Evolutionary conservation across 2,797 vertebrate species (phyloP), one percentile per base, ranked within the genome.

Genomic region (Alectoris magna): DNA sequence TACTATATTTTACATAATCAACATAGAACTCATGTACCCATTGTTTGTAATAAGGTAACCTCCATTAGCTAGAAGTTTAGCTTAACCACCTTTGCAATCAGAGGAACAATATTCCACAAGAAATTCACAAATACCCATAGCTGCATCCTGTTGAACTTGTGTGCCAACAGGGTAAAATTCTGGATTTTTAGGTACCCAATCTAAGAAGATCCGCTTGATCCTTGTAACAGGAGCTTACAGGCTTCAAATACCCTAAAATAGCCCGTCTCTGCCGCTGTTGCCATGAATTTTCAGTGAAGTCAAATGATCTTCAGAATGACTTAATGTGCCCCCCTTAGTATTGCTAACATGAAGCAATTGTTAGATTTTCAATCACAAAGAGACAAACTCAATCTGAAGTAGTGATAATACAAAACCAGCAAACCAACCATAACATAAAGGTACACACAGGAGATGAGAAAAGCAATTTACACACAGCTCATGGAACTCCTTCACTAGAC

Each of bases 331-430:
- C 43, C 68, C 53, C 17, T 48, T 62, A 43, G 38, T 38, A 75
- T 23, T 71, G 39, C 31, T 75, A 59, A 75, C 39, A 6, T 23
- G n/a, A 84, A 81, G 8, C 23, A 41, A 39, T 26, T 69, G 56
- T 64, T 80, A 41, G 14, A 51, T 44, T 55, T 41, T 69, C 12
- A 0, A 46, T 14, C 0, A 0, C 0, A 0, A 3, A 23, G 14
- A 76, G 49, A 73, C 26, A 84, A 84, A 74, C 21, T 84, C 72
- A 85, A 29, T 44, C 43, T 68, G 63, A 90, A 53, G 23, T 21
- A 55, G 39, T 19, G 43, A 39, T 63, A 74, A 67, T n/a, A 67
- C 48, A 74, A 77, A 85, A 79, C 12, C 58, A 88, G 41, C 58
- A 85, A 92, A 70, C n/a, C 12, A 77, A 41, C 44, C 31, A 9